phyloP scores from a whole-genome alignment of 2,113 vertebrate species.

The Cairina moschata region DNA sequence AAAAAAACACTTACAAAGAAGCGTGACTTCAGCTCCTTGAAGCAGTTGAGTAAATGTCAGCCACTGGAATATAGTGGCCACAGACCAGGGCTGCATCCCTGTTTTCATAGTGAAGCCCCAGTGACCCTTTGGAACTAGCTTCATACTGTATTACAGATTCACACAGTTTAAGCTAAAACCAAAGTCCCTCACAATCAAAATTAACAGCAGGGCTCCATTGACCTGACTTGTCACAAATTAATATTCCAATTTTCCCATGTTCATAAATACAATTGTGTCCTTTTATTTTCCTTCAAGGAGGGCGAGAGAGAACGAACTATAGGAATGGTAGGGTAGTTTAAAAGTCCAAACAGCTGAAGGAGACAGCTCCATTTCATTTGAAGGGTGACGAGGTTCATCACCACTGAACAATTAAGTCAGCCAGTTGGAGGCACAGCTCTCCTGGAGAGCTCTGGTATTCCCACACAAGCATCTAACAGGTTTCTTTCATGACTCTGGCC shows the following conservation, averaged over 20 bases:
- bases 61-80: neutral
- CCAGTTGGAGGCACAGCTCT: neutral
- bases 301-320: neutral
- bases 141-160: neutral
- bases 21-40: neutral
- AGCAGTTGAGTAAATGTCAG: neutral
- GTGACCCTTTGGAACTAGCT: neutral
- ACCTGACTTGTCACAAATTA: neutral
- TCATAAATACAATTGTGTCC: neutral
- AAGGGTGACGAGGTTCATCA: neutral
- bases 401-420: neutral
- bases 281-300: neutral
- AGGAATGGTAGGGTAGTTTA: neutral
- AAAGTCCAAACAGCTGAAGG: neutral
- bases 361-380: rapidly evolving
- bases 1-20: neutral
- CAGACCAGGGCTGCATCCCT: neutral
- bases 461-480: neutral
- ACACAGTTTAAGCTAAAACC: neutral
- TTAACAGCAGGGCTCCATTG: neutral
- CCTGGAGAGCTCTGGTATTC: neutral
- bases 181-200: neutral
- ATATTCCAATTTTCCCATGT: neutral
- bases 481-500: neutral
- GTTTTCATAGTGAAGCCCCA: rapidly evolving